These are phyloP conservation scores for Climacteris rufus DNA, from an alignment of 2,113 vertebrate genomes.

Conservation along the genomic window DNA sequence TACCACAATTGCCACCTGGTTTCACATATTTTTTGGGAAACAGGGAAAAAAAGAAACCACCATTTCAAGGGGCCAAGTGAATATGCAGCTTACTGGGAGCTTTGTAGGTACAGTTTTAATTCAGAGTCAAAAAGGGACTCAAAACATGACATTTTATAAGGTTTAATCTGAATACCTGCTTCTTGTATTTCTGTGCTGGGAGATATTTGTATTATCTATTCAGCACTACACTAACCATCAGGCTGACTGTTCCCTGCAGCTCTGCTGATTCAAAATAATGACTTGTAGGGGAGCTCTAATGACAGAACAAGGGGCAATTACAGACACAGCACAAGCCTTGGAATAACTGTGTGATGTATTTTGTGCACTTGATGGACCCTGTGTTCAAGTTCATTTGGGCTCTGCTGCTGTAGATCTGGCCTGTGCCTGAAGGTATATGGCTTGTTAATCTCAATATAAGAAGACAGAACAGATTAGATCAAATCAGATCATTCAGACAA, in stretches of 20 bases:
- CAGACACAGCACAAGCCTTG: slow-evolving; percentile 65
- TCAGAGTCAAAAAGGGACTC: slow-evolving; percentile 31
- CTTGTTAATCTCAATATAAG: slow-evolving; percentile 74
- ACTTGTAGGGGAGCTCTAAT: slow-evolving; percentile 73
- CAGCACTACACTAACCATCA: slow-evolving; percentile 54
- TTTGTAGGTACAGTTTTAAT: slow-evolving; percentile 34
- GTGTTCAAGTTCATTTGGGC: slow-evolving; percentile 70
- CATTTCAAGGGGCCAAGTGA: not conserved
- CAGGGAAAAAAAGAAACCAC: not conserved
- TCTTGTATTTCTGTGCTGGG: slow-evolving; percentile 28
- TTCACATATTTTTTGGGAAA: not conserved
- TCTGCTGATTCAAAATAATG: slow-evolving; percentile 77
- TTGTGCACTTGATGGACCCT: slow-evolving; percentile 74
- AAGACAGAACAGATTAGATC: slow-evolving; percentile 68
- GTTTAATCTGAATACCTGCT: slow-evolving; percentile 62
- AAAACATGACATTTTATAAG: slow-evolving; percentile 38
- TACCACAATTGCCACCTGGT: not conserved
- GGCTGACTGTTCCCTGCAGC: slow-evolving; percentile 70
- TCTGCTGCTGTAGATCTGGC: slow-evolving; percentile 54
- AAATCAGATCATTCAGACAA: slow-evolving; percentile 26
- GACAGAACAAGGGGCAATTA: slow-evolving; percentile 81
- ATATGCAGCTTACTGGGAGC: not conserved
- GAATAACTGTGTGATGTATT: slow-evolving; percentile 71
- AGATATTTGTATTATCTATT: slow-evolving; percentile 68
- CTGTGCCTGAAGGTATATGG: slow-evolving; percentile 61